Conservation (phyloP, 2,797 vertebrate species). For the Amblyraja radiata region DNA sequence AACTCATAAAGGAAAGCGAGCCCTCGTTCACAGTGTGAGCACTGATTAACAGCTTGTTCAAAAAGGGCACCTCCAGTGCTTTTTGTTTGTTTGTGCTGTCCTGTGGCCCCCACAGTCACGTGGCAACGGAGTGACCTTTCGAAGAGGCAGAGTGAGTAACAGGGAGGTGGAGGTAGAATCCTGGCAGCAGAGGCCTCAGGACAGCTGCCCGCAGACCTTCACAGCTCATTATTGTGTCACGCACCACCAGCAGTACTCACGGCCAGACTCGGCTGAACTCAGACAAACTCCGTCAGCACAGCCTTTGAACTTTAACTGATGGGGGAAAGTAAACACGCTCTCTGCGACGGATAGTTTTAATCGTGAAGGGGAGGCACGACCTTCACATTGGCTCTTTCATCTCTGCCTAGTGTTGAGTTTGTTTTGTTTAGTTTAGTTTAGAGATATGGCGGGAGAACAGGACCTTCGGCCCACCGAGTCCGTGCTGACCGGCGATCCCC, state of each 20-base stretch:
- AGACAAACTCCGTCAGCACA: not conserved
- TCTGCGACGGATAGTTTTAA: not conserved
- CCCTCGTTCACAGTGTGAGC: not conserved
- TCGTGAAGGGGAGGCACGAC: not conserved
- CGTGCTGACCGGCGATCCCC: too few relatives aligned
- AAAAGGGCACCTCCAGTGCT: not conserved
- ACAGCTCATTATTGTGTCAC: constrained; percentile 7
- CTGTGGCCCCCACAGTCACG: not conserved
- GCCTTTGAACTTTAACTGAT: constrained; percentile 10
- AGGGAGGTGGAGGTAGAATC: constrained; percentile 21
- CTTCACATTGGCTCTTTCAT: not conserved
- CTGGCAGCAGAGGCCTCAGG: not conserved
- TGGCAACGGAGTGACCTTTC: not conserved
- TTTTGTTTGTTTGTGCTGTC: not conserved
- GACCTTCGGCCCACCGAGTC: too few relatives aligned
- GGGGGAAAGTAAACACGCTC: not conserved
- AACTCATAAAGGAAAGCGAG: not conserved
- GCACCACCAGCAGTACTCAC: not conserved
- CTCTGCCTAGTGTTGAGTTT: not conserved
- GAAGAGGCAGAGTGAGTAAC: not conserved
- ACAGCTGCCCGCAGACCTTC: not conserved
- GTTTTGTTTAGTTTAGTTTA: too few relatives aligned
- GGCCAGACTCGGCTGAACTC: not conserved
- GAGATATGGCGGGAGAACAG: too few relatives aligned
- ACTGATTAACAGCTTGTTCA: not conserved